Evolutionary conservation across 2,113 vertebrate genomes (phyloP).

Genomic region (Cranoglanis bouderius): DNA sequence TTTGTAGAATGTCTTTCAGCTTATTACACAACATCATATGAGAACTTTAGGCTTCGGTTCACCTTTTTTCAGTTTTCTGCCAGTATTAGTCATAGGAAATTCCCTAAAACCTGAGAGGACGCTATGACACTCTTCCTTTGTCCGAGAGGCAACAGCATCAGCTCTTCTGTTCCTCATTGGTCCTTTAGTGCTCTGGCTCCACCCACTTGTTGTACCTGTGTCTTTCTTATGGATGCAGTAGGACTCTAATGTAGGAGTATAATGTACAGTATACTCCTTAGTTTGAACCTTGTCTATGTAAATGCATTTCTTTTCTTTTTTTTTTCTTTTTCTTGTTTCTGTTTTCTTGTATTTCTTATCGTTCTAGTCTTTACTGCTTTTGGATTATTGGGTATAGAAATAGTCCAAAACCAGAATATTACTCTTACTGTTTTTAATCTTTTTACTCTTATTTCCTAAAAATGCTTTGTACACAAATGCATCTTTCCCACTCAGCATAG

Average conservation of each 20-base stretch:
- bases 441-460: too few relatives aligned
- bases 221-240: neutral
- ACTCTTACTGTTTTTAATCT: neutral
- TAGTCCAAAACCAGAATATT: too few relatives aligned
- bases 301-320: too few relatives aligned
- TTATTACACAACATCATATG: neutral
- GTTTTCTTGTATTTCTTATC: neutral
- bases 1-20: neutral
- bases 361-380: neutral
- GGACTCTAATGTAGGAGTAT: too few relatives aligned
- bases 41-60: neutral
- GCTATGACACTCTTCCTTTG: neutral
- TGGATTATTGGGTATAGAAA: neutral
- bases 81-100: neutral
- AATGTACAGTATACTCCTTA: neutral
- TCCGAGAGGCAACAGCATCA: neutral
- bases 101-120: neutral
- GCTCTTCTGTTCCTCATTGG: neutral
- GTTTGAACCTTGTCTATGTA: neutral
- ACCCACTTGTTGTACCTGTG: neutral
- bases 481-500: too few relatives aligned
- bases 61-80: neutral
- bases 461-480: too few relatives aligned
- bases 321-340: neutral
- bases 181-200: neutral